Percentiles rank a stretch among this genome's conserved stretches.
Evolutionary conservation across 2,797 vertebrate species (phyloP).

Genomic region (Triplophysa yarkandensis): DNA sequence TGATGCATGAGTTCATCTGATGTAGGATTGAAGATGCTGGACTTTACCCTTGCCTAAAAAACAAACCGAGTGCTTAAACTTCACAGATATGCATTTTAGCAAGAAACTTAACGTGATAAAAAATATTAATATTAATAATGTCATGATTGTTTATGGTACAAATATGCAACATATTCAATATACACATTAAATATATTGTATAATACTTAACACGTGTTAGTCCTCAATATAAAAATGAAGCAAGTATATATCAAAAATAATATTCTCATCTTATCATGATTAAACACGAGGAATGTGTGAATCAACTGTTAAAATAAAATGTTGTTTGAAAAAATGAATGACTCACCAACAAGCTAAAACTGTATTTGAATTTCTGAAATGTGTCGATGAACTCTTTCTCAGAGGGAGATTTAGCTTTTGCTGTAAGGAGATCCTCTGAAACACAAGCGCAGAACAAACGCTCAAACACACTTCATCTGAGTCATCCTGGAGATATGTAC

Average conservation of each 20-base stretch:
- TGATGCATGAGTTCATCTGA: constrained; percentile 85
- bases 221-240: too few relatives aligned
- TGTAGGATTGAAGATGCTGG: constrained; percentile 80
- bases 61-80: background rate
- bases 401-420: constrained; percentile 77
- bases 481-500: too few relatives aligned
- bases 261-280: too few relatives aligned
- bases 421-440: constrained; percentile 78
- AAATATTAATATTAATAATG: too few relatives aligned
- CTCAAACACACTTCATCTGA: background rate
- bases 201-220: too few relatives aligned
- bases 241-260: too few relatives aligned
- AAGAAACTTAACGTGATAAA: too few relatives aligned
- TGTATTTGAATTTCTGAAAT: constrained; percentile 89
- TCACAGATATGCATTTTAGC: background rate
- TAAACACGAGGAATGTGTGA: too few relatives aligned
- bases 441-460: constrained; percentile 21
- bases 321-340: background rate
- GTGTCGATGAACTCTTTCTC: constrained; percentile 81
- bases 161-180: too few relatives aligned
- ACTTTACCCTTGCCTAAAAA: constrained; percentile 79
- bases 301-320: background rate
- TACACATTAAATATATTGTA: too few relatives aligned
- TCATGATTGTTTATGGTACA: too few relatives aligned
- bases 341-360: constrained; percentile 88